Conservation (phyloP, 92 coral and sea anemone genomes). For the Zoanthus sansibaricus region DNA sequence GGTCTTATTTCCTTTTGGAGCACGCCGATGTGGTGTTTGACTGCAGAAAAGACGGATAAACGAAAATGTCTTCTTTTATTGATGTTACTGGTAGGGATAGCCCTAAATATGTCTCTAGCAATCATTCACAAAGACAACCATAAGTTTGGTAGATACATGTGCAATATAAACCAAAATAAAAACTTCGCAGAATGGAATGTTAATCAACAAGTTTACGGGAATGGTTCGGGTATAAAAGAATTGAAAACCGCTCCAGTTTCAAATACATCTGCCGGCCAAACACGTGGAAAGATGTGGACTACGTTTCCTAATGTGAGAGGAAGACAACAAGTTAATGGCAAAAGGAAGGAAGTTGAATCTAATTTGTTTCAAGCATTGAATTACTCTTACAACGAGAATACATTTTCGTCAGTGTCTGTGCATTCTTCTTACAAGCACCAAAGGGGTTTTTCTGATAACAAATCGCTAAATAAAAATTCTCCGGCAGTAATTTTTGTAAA, state of each 20-base stretch:
- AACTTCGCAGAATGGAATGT: slow-evolving; percentile 16
- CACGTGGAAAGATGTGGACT: slow-evolving; percentile 4
- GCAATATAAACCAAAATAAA: slow-evolving; percentile 16
- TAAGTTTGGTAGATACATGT: slow-evolving; percentile 67
- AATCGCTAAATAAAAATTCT: not conserved
- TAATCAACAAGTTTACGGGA: slow-evolving; percentile 7
- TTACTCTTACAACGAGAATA: slow-evolving; percentile 1
- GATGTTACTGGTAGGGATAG: slow-evolving; percentile 70
- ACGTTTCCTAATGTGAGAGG: not conserved
- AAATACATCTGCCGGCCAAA: not conserved
- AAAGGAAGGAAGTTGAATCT: not conserved
- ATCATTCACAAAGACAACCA: slow-evolving; percentile 59
- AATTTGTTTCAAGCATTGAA: not conserved
- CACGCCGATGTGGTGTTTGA: slow-evolving; percentile 72
- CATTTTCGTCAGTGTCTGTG: not conserved
- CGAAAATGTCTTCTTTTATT: slow-evolving; percentile 73
- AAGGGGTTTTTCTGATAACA: not conserved
- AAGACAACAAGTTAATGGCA: not conserved
- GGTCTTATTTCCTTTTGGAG: slow-evolving; percentile 86
- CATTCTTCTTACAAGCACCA: slow-evolving; percentile 10
- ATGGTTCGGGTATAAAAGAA: not conserved
- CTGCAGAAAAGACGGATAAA: slow-evolving; percentile 76
- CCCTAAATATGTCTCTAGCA: slow-evolving; percentile 75
- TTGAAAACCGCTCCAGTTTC: not conserved
- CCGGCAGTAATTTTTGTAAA: not conserved